Conservation (phyloP, 2,888 invertebrate species). For the Agriopis marginaria region DNA sequence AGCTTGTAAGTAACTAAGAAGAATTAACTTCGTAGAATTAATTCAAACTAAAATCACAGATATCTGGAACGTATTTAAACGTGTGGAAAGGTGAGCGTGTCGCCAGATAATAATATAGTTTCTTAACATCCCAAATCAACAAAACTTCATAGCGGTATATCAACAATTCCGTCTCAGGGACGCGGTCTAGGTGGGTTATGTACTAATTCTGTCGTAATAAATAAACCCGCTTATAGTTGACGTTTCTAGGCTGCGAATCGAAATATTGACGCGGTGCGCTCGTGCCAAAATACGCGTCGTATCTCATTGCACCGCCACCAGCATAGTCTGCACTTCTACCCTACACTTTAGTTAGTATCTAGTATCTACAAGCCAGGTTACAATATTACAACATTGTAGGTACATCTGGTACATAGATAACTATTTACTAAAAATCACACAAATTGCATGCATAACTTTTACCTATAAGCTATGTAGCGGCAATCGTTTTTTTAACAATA, state of each 20-base stretch:
- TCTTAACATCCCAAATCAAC: constrained; percentile 48
- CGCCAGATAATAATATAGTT: constrained; percentile 40
- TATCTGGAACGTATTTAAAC: constrained; percentile 15
- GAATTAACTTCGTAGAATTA: not conserved
- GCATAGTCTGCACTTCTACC: not conserved
- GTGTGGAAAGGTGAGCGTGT: constrained; percentile 39
- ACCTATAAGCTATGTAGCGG: not conserved
- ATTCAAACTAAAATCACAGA: constrained; percentile 14
- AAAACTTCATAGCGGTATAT: constrained; percentile 53
- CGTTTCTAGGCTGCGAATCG: constrained; percentile 81
- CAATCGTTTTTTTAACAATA: not conserved
- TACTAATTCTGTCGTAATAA: constrained; percentile 80
- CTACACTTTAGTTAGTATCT: no score
- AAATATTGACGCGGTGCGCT: constrained; percentile 76
- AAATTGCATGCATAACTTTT: not conserved
- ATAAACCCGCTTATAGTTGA: constrained; percentile 76
- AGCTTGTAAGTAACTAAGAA: not conserved
- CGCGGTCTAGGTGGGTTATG: constrained; percentile 62
- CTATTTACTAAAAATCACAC: not conserved
- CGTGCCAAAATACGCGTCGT: constrained; percentile 74
- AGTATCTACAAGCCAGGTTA: no score
- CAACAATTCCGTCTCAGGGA: constrained; percentile 67
- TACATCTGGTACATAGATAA: not conserved
- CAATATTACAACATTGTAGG: no score
- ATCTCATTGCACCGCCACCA: constrained; percentile 41